A percentile compares a stretch with the other conserved stretches of the same genome.
phyloP scores from a whole-genome alignment of 2,797 vertebrate genomes.

The Takifugu ocellatus region DNA sequence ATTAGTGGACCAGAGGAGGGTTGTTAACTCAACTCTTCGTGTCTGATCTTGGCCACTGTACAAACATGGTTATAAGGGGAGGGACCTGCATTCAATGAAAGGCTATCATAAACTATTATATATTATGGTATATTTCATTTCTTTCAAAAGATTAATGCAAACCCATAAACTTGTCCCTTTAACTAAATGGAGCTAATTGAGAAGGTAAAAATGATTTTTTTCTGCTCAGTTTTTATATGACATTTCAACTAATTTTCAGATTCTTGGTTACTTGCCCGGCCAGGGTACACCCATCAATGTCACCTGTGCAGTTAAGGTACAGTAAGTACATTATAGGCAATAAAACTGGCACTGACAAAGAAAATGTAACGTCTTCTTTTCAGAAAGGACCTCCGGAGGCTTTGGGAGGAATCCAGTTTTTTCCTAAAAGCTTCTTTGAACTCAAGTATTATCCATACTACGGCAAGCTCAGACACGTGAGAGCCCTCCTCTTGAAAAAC shows the following conservation, averaged over 20 bases:
- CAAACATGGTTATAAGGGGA: too few relatives aligned
- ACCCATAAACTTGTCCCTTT: too few relatives aligned
- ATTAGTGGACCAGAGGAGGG: too few relatives aligned
- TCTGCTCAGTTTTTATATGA: not conserved
- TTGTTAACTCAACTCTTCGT: too few relatives aligned
- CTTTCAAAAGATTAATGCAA: not conserved
- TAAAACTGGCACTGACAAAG: not conserved
- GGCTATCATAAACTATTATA: too few relatives aligned
- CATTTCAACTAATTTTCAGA: conserved; percentile 67
- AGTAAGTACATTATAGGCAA: not conserved
- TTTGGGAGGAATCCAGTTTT: conserved; percentile 83
- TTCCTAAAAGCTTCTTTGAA: conserved; percentile 87
- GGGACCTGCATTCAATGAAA: too few relatives aligned
- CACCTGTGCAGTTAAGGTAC: conserved; percentile 88
- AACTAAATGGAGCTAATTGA: too few relatives aligned
- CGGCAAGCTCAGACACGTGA: conserved; percentile 92
- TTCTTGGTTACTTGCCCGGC: conserved; percentile 92
- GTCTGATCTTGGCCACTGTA: too few relatives aligned
- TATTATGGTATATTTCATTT: not conserved
- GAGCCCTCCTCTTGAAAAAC: conserved; percentile 25
- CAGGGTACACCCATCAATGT: conserved; percentile 87
- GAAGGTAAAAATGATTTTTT: not conserved
- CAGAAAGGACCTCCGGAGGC: conserved; percentile 86
- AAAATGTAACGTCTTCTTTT: conserved; percentile 17
- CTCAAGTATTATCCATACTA: conserved; percentile 96